Percentiles rank a stretch among this genome's conserved stretches.
Conservation (phyloP, 2,113 vertebrate genomes). For the Thalassoma bifasciatum region DNA sequence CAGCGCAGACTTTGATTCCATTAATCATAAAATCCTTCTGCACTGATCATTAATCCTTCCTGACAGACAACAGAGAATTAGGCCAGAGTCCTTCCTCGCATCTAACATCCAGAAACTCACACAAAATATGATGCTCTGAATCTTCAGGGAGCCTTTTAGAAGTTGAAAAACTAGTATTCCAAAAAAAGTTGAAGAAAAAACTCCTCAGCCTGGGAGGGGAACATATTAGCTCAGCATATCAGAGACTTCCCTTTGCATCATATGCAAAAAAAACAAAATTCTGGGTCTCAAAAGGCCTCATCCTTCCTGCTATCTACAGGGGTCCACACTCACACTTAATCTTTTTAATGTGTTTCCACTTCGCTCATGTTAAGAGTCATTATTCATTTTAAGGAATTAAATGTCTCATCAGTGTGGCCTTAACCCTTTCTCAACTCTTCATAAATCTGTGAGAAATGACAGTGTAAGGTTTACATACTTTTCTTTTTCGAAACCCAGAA, state of each 20-base stretch:
- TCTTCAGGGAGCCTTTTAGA: background rate
- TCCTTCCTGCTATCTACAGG: conserved; percentile 2
- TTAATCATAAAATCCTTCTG: background rate
- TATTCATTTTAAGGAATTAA: conserved; percentile 14
- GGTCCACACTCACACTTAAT: conserved; percentile 20
- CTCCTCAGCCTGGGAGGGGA: conserved; percentile 2
- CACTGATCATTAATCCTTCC: conserved; percentile 12
- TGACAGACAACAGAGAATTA: conserved; percentile 2
- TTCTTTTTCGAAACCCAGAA: background rate
- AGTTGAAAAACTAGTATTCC: conserved; percentile 14
- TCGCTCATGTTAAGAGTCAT: conserved; percentile 4
- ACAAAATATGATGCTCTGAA: conserved; percentile 8
- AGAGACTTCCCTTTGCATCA: conserved; percentile 13
- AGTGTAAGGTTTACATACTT: background rate
- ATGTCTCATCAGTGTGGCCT: background rate
- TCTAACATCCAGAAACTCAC: background rate
- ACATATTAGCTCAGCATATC: conserved; percentile 20
- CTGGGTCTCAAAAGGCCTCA: conserved; percentile 15
- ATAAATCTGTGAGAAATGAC: background rate
- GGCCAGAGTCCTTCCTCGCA: conserved; percentile 2
- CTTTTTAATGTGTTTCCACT: conserved; percentile 9
- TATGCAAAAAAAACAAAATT: conserved; percentile 1
- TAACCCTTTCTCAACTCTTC: background rate
- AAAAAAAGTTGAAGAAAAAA: background rate
- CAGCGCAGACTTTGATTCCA: conserved; percentile 4